These are phyloP conservation scores for Craterocephalus amniculus DNA, from an alignment of 2,797 vertebrate species.

Conservation along the genomic window DNA sequence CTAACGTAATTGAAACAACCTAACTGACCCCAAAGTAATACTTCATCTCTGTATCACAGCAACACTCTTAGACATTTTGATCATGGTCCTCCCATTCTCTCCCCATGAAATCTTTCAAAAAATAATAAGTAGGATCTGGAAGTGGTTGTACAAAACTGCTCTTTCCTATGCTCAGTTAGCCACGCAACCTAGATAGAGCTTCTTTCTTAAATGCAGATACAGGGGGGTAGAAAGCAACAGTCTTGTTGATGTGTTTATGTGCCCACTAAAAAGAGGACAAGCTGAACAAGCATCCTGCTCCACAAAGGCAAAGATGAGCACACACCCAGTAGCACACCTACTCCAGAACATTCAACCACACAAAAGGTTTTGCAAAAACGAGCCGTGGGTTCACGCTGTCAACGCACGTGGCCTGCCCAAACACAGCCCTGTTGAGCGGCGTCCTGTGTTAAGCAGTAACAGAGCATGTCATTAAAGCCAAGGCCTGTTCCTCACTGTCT, in stretches of 20 bases:
- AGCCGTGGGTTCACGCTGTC: conserved; percentile 32
- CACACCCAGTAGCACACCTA: conserved; percentile 16
- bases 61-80: conserved; percentile 32
- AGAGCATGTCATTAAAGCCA: conserved; percentile 58
- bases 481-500: conserved; percentile 47
- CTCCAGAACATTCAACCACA: background rate
- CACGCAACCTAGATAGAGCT: conserved; percentile 34
- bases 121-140: conserved; percentile 15
- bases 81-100: conserved; percentile 26
- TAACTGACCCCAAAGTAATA: background rate
- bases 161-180: conserved; percentile 34
- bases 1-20: conserved; percentile 9
- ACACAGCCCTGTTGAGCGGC: conserved; percentile 53
- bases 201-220: conserved; percentile 37
- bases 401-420: conserved; percentile 37
- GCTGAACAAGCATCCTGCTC: conserved; percentile 48
- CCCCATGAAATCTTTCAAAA: conserved; percentile 36
- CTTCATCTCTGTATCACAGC: conserved; percentile 20
- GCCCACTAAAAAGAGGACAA: conserved; percentile 61
- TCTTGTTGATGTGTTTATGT: conserved; percentile 42
- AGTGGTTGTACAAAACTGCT: conserved; percentile 20
- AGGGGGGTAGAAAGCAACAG: background rate
- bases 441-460: conserved; percentile 57
- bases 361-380: conserved; percentile 15
- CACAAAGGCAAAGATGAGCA: conserved; percentile 9